phyloP scores from a whole-genome alignment of 2,113 vertebrate genomes.

The Antechinus flavipes region DNA sequence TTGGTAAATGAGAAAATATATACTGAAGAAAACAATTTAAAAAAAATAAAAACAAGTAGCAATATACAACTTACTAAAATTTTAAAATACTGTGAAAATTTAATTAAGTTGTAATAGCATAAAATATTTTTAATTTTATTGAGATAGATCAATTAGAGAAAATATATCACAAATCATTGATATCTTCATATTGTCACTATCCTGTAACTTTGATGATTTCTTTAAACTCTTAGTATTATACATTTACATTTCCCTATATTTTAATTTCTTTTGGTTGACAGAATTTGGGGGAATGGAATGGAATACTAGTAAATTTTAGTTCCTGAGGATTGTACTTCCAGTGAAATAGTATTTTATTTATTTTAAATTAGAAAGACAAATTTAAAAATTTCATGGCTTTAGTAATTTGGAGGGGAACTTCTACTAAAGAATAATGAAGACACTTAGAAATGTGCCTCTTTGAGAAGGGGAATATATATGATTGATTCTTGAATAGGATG shows the following conservation, averaged over 20 bases:
- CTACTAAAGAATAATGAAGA: not conserved
- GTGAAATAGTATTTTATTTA: not conserved
- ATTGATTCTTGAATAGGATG: too few species aligned
- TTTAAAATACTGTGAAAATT: not conserved
- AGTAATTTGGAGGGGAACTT: constrained; percentile 1
- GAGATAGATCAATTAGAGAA: not conserved
- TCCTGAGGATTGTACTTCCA: not conserved
- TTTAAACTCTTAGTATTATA: not conserved
- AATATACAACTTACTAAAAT: not conserved
- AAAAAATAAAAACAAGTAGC: too few species aligned
- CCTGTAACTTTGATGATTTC: not conserved
- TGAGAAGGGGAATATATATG: too few species aligned
- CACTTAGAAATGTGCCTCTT: not conserved
- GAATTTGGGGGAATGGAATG: not conserved
- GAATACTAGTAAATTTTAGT: not conserved
- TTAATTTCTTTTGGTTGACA: not conserved
- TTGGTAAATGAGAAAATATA: too few species aligned
- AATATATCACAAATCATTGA: not conserved
- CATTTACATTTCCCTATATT: not conserved
- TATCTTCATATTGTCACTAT: not conserved
- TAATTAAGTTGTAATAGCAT: not conserved
- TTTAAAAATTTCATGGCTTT: not conserved
- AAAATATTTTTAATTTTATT: not conserved
- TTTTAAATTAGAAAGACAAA: not conserved
- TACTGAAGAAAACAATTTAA: too few species aligned